phyloP scores from a whole-genome alignment of 2,888 invertebrate genomes.

The Aelia acuminata region DNA sequence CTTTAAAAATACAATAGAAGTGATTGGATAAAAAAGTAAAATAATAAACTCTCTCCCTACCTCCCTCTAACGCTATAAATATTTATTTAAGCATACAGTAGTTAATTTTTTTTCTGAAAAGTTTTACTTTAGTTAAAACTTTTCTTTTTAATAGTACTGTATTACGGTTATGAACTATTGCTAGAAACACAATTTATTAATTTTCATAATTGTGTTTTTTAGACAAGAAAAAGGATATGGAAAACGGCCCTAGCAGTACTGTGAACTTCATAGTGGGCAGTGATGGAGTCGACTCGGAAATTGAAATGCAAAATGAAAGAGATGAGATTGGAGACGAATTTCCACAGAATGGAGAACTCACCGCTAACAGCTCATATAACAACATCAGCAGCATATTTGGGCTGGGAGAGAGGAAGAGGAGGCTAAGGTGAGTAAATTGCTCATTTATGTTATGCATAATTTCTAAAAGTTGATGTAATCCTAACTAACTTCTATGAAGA shows the following conservation, averaged over 20 bases:
- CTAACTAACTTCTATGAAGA: too few relatives aligned
- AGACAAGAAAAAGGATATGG: constrained; percentile 61
- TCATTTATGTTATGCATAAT: neutral
- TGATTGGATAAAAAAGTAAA: too few relatives aligned
- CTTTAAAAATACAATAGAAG: too few relatives aligned
- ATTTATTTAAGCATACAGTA: too few relatives aligned
- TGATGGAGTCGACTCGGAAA: constrained; percentile 64
- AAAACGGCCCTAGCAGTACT: constrained; percentile 52
- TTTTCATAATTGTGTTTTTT: constrained; percentile 24
- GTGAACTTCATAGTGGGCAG: constrained; percentile 67
- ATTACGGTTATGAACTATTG: too few relatives aligned
- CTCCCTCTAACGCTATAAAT: too few relatives aligned
- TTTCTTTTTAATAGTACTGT: too few relatives aligned
- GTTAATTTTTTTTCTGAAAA: too few relatives aligned
- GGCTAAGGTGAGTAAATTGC: constrained; percentile 70
- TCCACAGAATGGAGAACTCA: constrained; percentile 63
- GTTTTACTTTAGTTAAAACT: too few relatives aligned
- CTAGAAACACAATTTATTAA: too few relatives aligned
- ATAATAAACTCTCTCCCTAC: too few relatives aligned
- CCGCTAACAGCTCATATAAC: constrained; percentile 67
- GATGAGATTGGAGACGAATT: constrained; percentile 65
- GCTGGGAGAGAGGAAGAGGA: constrained; percentile 70
- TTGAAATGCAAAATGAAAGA: constrained; percentile 66
- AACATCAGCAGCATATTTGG: constrained; percentile 69
- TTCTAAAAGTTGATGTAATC: neutral